Evolutionary conservation across 2,113 vertebrate species (phyloP), one percentile per base, ranked within the genome.

Genomic region (Hiodon alosoides): DNA sequence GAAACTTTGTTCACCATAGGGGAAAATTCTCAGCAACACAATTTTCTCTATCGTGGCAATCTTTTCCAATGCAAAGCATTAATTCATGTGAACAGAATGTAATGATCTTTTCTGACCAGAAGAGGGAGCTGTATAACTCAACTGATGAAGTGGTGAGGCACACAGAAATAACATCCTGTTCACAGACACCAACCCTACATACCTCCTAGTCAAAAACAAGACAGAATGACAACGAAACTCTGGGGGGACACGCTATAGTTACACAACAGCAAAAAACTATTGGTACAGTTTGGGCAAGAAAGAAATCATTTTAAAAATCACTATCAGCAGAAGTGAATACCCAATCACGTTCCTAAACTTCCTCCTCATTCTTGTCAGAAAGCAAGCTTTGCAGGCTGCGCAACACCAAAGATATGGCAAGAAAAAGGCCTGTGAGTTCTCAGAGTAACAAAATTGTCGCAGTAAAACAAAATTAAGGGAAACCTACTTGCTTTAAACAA

Each of bases 71-170:
- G 31, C 31, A 31, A 31, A 31, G 31, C 31, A 31, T 31, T 31
- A 31, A 31, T 31, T 31, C 31, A 31, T 31, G 31, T 31, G 31
- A 31, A 31, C 31, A 31, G 31, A 31, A 31, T 31, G 31, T 14
- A 31, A 2, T 57, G 7, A 51, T 31, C 66, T 3, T 17, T 31
- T 59, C 59, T 60, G 13, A 76, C 77, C 87, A 86, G 77, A 78
- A 81, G 89, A 83, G 85, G 89, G 87, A 71, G 85, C 83, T 70
- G 72, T 3, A 71, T 47, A 59, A 66, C 46, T 66, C 48, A 9
- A 11, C 46, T 66, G 64, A 47, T 11, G 6, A 46, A 31, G 11
- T 47, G 1, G 62, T 3, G 6, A n/a, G 0, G 17, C 57, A 54
- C 53, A 2, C 55, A 47, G 52, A 67, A 7, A 16, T 75, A 4